Base-by-base conservation (phyloP, 2,888 invertebrate genomes). In the Sympetrum striolatum region DNA sequence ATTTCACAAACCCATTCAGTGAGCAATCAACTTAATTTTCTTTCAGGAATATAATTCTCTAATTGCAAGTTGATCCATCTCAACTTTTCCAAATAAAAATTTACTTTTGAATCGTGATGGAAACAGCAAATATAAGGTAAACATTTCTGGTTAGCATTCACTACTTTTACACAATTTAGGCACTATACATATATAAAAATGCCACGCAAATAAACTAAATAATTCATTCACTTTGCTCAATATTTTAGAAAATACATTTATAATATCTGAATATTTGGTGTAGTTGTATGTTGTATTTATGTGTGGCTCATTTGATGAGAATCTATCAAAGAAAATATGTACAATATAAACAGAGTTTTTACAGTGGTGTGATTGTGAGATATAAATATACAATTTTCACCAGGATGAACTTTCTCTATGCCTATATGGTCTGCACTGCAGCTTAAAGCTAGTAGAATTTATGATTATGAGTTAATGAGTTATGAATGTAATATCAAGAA, bases 291-390 rank as follows among this genome's bases (percentile, higher is more conserved):
- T 35, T 53, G 31, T 86, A 37, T 58, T 53, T 82, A 86, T 37
- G 60, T 60, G 86, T 86, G 86, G 39, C 37, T 35, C 60, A 60
- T 35, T 82, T 35, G 37, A 60, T 22, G 10, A 64, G 35, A 60
- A 35, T 37, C 37, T 18, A 73, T 73, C 73, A 25, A 73, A 58
- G 25, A 64, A 39, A 86, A 37, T 86, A 86, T 86, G 35, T 86
- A 86, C 86, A 86, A 82, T 86, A 86, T 86, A 37, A 37, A 86
- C 86, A 86, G 35, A n/a, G 37, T 86, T 86, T 86, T 86, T 86
- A 86, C 86, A 86, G 1, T 60, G 86, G 37, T 86, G 37, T 86
- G 58, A 60, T 64, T 22, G 22, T 25, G 25, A 73, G 73, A 73
- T 25, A 64, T 60, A 86, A 86, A 86, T 64, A 60, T 86, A 86